Evolutionary conservation across 53 echinoderm and acorn worm genomes (phyloP), one percentile per base, ranked within the genome.

Genomic region (Stichopus horrens): DNA sequence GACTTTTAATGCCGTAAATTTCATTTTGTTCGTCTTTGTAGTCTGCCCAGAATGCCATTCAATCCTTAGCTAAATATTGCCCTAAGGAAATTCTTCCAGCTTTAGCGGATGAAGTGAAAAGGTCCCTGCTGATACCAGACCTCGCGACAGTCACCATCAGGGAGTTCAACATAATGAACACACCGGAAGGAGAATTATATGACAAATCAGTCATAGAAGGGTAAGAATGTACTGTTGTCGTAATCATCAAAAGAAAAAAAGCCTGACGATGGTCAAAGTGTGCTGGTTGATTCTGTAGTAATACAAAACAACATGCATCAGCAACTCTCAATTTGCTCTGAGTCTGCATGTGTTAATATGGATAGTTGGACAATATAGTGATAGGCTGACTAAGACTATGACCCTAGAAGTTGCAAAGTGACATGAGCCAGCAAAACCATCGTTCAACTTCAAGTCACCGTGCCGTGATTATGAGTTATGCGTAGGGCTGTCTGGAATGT

Each of bases 111-210:
- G 94, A 93, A 63, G 89, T 91, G 9, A 88, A 83, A 78, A 91
- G 89, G 88, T 94, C 90, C 82, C 92, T 98, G 59, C 86, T 73
- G 55, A 92, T 96, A 91, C 90, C 95, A 71, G 88, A 88, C 21
- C 87, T 96, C 74, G 83, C 79, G 21, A 92, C 90, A 11, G 90
- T 98, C 8, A 94, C 93, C 5, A 18, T 88, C 79, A 92, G 95
- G 74, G 98, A 98, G 57, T 93, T 89, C 91, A 90, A 81, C 55
- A 96, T 98, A 54, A 93, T 93, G 92, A 83, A 83, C 23, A 96
- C 96, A 54, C 98, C 98, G 79, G 98, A 98, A 52, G 98, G 96
- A 9, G 92, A 91, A 75, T 89, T 98, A 53, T 93, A 90, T 86
- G 94, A 98, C 87, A 93, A 92, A 57, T 89, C 93, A 0, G 90